Evolutionary conservation across 2,113 vertebrate species (phyloP), one percentile per base, ranked within the genome.

Genomic region (Passer montanus): DNA sequence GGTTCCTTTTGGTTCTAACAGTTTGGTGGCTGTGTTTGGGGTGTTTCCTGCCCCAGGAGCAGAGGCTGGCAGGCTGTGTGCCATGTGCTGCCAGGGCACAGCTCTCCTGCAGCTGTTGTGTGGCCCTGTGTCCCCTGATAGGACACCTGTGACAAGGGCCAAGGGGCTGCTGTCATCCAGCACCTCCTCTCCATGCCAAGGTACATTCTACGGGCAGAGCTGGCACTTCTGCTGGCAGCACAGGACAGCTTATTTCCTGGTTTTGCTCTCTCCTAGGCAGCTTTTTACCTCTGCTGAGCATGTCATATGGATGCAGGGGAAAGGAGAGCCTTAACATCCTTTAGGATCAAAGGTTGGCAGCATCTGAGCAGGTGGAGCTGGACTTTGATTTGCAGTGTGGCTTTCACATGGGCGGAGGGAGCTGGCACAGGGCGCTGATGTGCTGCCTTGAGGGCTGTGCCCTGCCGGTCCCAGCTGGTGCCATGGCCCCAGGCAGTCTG

Each of bases 351-450:
- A 92, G 90, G 85, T 90, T 79, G 85, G 55, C 82, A 49, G 72
- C 2, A 5, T 70, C 86, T 74, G 41, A 2, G 49, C 49, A 44
- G 74, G 49, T 8, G 53, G 82, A 87, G 87, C 35, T 76, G 86
- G 73, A 95, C 95, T 97, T 95, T 86, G 94, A 24, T 83, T 85
- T 53, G 58, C 8, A 19, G 33, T 6, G 60, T 13, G 17, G 33
- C 81, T 75, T 33, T 31, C 0, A n/a, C 21, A 15, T 10, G 5
- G 69, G 80, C 0, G 1, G 76, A 69, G 46, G 2, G 5, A 63
- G 27, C 0, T 0, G 46, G 63, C 31, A 2, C 62, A 17, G 47
- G 26, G 59, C 44, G 27, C 47, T 2, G 1, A 22, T 4, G 3
- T 37, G 44, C 21, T 84, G 79, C 86, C 35, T 7, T 6, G 5